Evolutionary conservation across 2,797 vertebrate genomes (phyloP), one percentile per base, ranked within the genome.

Genomic region (Rallus crepitans): DNA sequence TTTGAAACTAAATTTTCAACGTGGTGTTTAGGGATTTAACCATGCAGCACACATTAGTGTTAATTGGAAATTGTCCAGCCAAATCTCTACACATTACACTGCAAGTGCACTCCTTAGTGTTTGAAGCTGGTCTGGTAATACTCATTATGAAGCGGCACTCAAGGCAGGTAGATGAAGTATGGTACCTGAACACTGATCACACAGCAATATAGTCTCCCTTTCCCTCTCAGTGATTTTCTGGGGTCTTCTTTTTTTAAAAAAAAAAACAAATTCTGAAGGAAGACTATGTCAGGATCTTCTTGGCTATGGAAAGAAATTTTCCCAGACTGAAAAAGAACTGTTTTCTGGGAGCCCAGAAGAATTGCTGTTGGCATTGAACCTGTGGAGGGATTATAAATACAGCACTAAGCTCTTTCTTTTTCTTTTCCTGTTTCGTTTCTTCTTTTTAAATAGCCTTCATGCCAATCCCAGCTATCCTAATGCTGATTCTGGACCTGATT

Each of bases 71-170:
- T 92, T 88, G 95, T 66, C 83, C 6, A 25, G 79, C 47, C 92
- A 71, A 82, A 94, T 87, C 90, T 93, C 82, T 40, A 27, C 57
- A 17, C 71, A 24, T 82, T 96, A 89, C 27, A 4, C 69, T 3
- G 8, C 60, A 89, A 92, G 89, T 39, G 72, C 50, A 75, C 84
- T 87, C 72, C 61, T 37, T 31, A 42, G 92, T 89, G 93, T 96
- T 96, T 96, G 95, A 92, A 91, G 84, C 89, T 75, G 69, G 20
- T 84, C 92, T 96, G 84, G 93, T 96, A 94, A 94, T 79, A 80
- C 93, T 93, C 42, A 71, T 93, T 96, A 87, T 78, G 76, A 33
- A 91, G 10, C 48, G 45, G 50, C 69, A 45, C 52, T 71, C 66
- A n/a, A 37, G 23, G 63, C 82, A 83, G 56, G 73, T 28, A 73